These are phyloP conservation scores for Empidonax alnorum DNA, from an alignment of 2,113 vertebrate species.

Conservation along the genomic window DNA sequence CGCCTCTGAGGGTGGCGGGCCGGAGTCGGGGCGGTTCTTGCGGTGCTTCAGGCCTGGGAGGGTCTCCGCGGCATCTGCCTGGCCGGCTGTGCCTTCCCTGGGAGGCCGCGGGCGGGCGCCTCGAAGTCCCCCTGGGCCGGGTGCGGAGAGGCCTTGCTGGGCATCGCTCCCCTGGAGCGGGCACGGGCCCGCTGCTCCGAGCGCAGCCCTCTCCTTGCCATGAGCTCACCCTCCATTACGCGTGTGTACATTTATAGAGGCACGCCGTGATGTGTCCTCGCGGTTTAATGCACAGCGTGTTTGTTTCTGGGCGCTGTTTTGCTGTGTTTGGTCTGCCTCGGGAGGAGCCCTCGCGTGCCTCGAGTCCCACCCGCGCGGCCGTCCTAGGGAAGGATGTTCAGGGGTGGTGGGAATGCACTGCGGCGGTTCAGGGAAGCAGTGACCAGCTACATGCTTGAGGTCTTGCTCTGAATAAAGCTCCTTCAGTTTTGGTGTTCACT, in stretches of 20 bases:
- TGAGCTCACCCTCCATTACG: rapidly evolving
- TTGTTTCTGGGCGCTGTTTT: background rate
- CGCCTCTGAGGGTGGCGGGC: background rate
- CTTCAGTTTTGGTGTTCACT: background rate
- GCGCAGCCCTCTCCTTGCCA: background rate
- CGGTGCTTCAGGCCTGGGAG: background rate
- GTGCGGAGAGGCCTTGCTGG: background rate
- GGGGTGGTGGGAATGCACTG: rapidly evolving
- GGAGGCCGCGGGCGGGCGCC: background rate
- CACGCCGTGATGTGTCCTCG: rapidly evolving
- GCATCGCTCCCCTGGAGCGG: background rate
- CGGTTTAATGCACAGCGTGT: rapidly evolving
- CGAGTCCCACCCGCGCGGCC: rapidly evolving
- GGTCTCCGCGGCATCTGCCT: too few relatives aligned
- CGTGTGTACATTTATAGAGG: rapidly evolving
- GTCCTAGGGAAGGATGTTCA: rapidly evolving
- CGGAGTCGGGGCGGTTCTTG: background rate
- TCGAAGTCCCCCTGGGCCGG: rapidly evolving
- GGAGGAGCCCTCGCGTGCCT: rapidly evolving
- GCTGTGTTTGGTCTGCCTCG: background rate
- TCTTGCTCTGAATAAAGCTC: background rate
- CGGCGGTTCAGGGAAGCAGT: rapidly evolving
- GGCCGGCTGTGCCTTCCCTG: background rate
- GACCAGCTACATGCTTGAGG: rapidly evolving
- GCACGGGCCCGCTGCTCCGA: rapidly evolving